Percentiles rank a stretch among this genome's conserved stretches.
Evolutionary conservation across 2,113 vertebrate species (phyloP).

Genomic region (Turdus rufiventris): DNA sequence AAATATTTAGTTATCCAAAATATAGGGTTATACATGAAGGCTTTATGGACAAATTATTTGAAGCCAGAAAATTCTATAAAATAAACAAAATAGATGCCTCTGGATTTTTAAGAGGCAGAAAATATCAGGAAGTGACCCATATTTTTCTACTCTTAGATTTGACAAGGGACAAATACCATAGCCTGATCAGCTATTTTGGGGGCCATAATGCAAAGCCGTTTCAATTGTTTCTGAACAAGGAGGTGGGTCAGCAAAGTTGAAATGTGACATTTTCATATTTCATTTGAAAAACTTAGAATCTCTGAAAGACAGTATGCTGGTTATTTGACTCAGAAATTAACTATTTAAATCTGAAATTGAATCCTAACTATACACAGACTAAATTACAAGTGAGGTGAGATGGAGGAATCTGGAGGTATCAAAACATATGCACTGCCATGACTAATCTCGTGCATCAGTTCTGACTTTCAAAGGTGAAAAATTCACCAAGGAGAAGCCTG

Average conservation of each 20-base stretch:
- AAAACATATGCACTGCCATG: not conserved
- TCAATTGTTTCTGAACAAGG: not conserved
- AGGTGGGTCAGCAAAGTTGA: not conserved
- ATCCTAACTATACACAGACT: not conserved
- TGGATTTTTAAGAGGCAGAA: conserved; percentile 1
- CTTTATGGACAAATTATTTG: not conserved
- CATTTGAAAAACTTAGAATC: not conserved
- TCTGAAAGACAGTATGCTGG: not conserved
- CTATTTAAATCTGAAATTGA: not conserved
- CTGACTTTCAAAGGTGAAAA: not conserved
- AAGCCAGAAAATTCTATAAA: not conserved
- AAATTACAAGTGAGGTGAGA: not conserved
- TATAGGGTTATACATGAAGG: not conserved
- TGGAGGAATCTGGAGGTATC: not conserved
- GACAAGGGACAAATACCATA: not conserved
- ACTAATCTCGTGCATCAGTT: rapidly evolving
- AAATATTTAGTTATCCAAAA: not conserved
- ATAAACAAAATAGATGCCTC: not conserved
- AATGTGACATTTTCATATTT: not conserved
- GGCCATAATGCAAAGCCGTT: not conserved
- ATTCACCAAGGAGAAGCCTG: not conserved
- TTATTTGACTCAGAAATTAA: not conserved
- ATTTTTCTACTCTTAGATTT: not conserved
- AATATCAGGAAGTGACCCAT: not conserved
- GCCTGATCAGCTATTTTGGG: not conserved